These are phyloP conservation scores for Delphinus delphis DNA, from an alignment of 2,113 vertebrate species.

Conservation along the genomic window DNA sequence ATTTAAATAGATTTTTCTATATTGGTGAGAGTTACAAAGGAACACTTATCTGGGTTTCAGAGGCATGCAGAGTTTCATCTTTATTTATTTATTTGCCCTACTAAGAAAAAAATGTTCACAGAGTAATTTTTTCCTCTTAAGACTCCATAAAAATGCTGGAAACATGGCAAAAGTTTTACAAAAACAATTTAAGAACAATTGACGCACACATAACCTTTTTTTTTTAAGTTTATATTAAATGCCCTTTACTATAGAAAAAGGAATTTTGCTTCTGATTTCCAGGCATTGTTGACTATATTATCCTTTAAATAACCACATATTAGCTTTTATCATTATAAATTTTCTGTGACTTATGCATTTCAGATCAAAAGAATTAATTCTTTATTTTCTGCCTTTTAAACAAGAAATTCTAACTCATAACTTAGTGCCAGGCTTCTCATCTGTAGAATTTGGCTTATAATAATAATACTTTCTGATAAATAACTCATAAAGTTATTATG, in stretches of 20 bases:
- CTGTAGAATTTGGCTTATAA: neutral
- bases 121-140: constrained; percentile 46
- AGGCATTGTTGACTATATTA: constrained; percentile 58
- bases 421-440: neutral
- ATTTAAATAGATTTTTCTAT: constrained; percentile 65
- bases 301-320: constrained; percentile 31
- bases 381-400: constrained; percentile 33
- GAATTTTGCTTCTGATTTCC: constrained; percentile 68
- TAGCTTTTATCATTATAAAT: constrained; percentile 8
- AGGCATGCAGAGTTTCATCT: constrained; percentile 57
- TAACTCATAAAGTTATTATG: neutral
- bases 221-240: constrained; percentile 51
- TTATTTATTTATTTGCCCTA: constrained; percentile 68
- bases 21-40: constrained; percentile 37
- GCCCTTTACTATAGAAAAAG: constrained; percentile 74
- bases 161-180: constrained; percentile 43
- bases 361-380: constrained; percentile 1
- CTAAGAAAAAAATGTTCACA: constrained; percentile 55
- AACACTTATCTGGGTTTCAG: constrained; percentile 53
- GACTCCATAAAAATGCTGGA: constrained; percentile 68
- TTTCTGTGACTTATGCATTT: neutral
- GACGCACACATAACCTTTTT: neutral
- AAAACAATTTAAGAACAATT: constrained; percentile 75
- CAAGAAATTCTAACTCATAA: neutral
- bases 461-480: neutral